Evolutionary conservation across 2,797 vertebrate species (phyloP).

Genomic region (Pogoniulus pusillus): DNA sequence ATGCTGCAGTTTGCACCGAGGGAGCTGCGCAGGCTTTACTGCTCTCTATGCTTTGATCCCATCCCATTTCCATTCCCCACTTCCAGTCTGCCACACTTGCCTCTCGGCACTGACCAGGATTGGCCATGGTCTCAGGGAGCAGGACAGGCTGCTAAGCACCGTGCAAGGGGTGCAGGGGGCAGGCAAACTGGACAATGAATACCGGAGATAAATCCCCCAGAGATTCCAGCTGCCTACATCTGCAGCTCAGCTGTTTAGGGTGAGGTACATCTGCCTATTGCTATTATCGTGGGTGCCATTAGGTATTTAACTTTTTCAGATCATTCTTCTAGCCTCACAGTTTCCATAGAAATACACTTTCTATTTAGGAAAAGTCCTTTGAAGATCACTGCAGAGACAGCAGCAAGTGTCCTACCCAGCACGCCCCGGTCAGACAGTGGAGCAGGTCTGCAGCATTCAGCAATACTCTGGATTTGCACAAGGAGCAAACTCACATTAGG

Average conservation of each 20-base stretch:
- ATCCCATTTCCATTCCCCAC: not conserved
- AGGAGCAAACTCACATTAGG: not conserved
- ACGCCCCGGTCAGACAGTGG: fast-evolving
- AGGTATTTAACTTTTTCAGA: not conserved
- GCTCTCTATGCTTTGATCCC: not conserved
- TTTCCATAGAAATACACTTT: constrained; percentile 51
- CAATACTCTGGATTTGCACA: not conserved
- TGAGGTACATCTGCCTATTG: not conserved
- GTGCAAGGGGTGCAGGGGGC: not conserved
- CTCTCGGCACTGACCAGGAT: not conserved
- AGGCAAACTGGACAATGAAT: not conserved
- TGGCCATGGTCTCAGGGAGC: not conserved
- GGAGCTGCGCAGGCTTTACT: not conserved
- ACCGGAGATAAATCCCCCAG: not conserved
- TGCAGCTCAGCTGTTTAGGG: not conserved
- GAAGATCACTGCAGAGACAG: not conserved
- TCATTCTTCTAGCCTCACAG: not conserved
- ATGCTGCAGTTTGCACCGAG: not conserved
- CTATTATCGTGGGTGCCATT: not conserved
- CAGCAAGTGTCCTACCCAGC: not conserved
- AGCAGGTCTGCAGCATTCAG: not conserved
- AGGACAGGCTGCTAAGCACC: not conserved
- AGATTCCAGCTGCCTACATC: not conserved
- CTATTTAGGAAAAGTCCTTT: constrained; percentile 40
- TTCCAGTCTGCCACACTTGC: not conserved